A percentile compares a stretch with the other conserved stretches of the same genome.
Conservation (phyloP, 1,140 invertebrate genomes). For the Eumaeus atala region DNA sequence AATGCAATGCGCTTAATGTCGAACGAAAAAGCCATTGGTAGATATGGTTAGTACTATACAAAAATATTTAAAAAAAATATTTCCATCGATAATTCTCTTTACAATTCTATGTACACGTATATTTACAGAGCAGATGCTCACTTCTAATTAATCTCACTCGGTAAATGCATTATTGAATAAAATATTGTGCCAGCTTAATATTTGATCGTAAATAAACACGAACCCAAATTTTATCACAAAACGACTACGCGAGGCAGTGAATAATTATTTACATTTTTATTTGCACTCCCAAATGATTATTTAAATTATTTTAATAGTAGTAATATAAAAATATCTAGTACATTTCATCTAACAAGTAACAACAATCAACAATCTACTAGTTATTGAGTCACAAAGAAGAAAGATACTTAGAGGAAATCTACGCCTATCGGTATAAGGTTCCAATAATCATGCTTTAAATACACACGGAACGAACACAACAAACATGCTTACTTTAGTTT, state of each 20-base stretch:
- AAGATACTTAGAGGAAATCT: neutral
- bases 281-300: neutral
- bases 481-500: slow-evolving; percentile 24
- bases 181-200: slow-evolving; percentile 10
- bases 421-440: slow-evolving; percentile 2
- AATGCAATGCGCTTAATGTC: slow-evolving; percentile 15
- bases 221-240: slow-evolving; percentile 6
- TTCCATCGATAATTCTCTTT: slow-evolving; percentile 51
- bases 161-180: neutral
- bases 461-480: slow-evolving; percentile 15
- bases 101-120: slow-evolving; percentile 53
- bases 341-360: slow-evolving; percentile 7
- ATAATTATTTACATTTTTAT: neutral
- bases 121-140: slow-evolving; percentile 5
- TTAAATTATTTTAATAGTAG: neutral
- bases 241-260: slow-evolving; percentile 9
- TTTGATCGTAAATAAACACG: neutral
- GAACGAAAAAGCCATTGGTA: neutral
- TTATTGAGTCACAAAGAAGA: neutral
- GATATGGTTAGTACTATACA: slow-evolving; percentile 40
- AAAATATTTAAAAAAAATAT: slow-evolving; percentile 69
- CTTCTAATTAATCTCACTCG: slow-evolving; percentile 5
- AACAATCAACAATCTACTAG: slow-evolving; percentile 1
- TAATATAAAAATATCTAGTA: slow-evolving; percentile 8
- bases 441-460: slow-evolving; percentile 20